Evolutionary conservation across 2,113 vertebrate species (phyloP).

Genomic region (Pseudopodoces humilis): DNA sequence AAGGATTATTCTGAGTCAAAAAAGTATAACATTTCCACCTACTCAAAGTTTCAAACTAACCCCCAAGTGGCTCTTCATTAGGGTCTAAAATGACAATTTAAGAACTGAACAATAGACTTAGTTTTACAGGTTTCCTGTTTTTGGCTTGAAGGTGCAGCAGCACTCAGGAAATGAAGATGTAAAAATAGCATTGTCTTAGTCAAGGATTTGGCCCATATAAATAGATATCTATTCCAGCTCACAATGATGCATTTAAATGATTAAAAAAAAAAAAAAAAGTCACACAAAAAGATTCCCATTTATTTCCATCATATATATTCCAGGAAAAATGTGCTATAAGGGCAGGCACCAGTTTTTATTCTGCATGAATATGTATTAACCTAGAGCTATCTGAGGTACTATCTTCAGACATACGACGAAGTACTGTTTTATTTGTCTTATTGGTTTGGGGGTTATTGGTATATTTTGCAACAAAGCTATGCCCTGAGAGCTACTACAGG

Average conservation of each 20-base stretch:
- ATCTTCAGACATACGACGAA: not conserved
- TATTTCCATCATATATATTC: not conserved
- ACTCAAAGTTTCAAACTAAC: not conserved
- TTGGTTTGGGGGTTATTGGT: not conserved
- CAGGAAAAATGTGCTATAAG: not conserved
- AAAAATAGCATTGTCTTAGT: slow-evolving; percentile 48
- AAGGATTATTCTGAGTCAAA: not conserved
- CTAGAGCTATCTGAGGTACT: not conserved
- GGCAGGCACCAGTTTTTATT: not conserved
- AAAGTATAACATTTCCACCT: not conserved
- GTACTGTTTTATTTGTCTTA: not conserved
- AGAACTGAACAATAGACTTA: not conserved
- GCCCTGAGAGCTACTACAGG: not conserved
- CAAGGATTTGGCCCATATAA: slow-evolving; percentile 16
- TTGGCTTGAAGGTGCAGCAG: not conserved
- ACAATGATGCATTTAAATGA: not conserved
- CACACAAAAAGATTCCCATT: not conserved
- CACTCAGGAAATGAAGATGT: slow-evolving; percentile 44
- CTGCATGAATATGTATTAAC: not conserved
- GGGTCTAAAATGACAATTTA: not conserved
- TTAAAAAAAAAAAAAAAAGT: not conserved
- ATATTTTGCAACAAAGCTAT: not conserved
- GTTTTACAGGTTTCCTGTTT: not conserved
- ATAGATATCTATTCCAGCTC: not conserved
- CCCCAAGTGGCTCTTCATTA: not conserved